These are phyloP conservation scores for Bombus soroeensis DNA, from an alignment of 1,140 invertebrate species.

Conservation along the genomic window DNA sequence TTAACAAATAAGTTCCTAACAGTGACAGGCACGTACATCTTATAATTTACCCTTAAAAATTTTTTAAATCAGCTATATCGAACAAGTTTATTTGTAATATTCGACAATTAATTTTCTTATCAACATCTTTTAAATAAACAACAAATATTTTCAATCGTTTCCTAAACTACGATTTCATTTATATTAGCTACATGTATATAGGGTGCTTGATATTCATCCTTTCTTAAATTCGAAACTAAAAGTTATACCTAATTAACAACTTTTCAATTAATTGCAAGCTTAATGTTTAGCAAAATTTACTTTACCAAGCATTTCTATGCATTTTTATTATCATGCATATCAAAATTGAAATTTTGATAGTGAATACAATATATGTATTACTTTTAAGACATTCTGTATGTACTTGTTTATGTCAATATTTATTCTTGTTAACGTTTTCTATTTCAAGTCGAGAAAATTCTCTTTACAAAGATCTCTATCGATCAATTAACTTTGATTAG, in stretches of 20 bases:
- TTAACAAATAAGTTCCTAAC: conserved; percentile 40
- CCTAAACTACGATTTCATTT: neutral
- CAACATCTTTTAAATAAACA: neutral
- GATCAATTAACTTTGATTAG: neutral
- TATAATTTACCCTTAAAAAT: neutral
- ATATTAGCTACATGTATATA: neutral
- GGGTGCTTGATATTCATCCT: neutral
- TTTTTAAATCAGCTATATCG: neutral
- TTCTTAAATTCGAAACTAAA: neutral
- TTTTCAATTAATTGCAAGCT: neutral
- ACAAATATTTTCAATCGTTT: neutral
- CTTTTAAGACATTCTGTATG: neutral
- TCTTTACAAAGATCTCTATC: neutral
- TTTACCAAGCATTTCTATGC: neutral
- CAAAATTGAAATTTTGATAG: neutral
- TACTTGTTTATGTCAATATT: neutral
- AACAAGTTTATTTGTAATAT: neutral
- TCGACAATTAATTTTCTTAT: neutral
- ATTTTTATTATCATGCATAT: neutral
- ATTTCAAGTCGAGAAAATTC: neutral
- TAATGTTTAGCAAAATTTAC: neutral
- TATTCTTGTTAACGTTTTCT: neutral
- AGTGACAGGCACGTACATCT: neutral
- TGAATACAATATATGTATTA: neutral
- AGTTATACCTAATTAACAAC: neutral